Conservation (phyloP, 2,888 invertebrate genomes). For the Andrena praecox region DNA sequence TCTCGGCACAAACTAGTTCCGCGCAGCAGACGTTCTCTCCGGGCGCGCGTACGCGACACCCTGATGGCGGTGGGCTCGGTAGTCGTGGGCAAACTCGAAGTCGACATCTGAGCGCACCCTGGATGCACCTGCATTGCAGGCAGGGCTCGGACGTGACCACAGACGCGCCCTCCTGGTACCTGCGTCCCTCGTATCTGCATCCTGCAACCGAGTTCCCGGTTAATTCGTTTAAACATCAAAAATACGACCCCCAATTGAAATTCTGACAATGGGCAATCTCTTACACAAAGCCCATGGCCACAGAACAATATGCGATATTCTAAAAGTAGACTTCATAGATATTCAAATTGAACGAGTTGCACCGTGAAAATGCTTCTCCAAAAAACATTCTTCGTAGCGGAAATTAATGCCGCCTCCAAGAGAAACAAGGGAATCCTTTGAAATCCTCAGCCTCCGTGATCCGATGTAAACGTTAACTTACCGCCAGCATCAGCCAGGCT, state of each 20-base stretch:
- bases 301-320: too few relatives aligned
- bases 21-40: constrained; percentile 91
- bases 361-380: not conserved
- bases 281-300: too few relatives aligned
- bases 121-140: constrained; percentile 91
- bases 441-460: constrained; percentile 8
- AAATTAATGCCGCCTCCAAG: not conserved
- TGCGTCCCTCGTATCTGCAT: constrained; percentile 90
- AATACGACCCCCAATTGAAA: too few relatives aligned
- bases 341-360: not conserved
- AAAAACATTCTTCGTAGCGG: not conserved
- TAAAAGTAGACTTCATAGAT: not conserved
- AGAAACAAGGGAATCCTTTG: constrained; percentile 2
- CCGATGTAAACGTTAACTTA: not conserved
- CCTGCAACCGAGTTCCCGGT: constrained; percentile 84
- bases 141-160: constrained; percentile 92
- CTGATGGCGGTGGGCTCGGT: constrained; percentile 91
- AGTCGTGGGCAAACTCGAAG: constrained; percentile 91
- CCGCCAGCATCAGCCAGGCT: not conserved
- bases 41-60: constrained; percentile 89
- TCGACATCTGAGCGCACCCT: constrained; percentile 91
- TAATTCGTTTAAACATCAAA: not conserved
- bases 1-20: constrained; percentile 89
- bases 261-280: too few relatives aligned
- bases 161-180: constrained; percentile 88